Conservation (phyloP, 2,113 vertebrate genomes). For the Tylochromis polylepis region DNA sequence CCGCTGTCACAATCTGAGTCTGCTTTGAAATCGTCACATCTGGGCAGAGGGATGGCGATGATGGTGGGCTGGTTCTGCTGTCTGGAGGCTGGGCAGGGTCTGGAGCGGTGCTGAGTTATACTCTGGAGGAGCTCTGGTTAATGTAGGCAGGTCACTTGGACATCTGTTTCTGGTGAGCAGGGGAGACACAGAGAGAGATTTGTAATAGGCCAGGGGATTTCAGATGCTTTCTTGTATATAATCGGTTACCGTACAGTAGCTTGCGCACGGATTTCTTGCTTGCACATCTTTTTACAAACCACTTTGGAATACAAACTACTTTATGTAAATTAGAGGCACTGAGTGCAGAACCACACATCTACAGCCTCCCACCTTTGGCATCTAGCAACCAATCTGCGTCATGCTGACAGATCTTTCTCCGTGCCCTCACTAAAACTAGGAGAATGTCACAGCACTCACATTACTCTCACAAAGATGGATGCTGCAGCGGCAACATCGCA, state of each 20-base stretch:
- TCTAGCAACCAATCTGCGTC: slow-evolving; percentile 51
- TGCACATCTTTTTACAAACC: slow-evolving; percentile 29
- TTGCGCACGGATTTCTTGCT: background rate
- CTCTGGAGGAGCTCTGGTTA: slow-evolving; percentile 43
- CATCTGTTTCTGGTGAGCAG: slow-evolving; percentile 56
- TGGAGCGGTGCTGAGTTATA: slow-evolving; percentile 45
- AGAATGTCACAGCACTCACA: slow-evolving; percentile 60
- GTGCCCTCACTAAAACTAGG: slow-evolving; percentile 52
- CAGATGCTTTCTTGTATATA: slow-evolving; percentile 3
- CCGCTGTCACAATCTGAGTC: slow-evolving; percentile 28
- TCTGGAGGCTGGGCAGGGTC: slow-evolving; percentile 30
- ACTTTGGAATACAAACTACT: slow-evolving; percentile 52
- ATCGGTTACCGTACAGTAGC: slow-evolving; percentile 9
- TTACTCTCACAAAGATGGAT: slow-evolving; percentile 55
- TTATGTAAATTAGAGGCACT: slow-evolving; percentile 51
- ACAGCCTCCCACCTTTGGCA: slow-evolving; percentile 37
- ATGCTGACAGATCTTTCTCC: slow-evolving; percentile 59
- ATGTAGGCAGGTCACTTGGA: slow-evolving; percentile 51
- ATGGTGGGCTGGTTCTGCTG: slow-evolving; percentile 26
- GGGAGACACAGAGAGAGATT: background rate
- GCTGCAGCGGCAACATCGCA: slow-evolving; percentile 22
- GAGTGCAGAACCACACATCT: slow-evolving; percentile 47
- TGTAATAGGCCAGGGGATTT: background rate
- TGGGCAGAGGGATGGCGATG: slow-evolving; percentile 41
- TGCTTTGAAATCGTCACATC: slow-evolving; percentile 17